Evolutionary conservation across 2,797 vertebrate genomes (phyloP).

Genomic region (Pangasius mekongensis): DNA sequence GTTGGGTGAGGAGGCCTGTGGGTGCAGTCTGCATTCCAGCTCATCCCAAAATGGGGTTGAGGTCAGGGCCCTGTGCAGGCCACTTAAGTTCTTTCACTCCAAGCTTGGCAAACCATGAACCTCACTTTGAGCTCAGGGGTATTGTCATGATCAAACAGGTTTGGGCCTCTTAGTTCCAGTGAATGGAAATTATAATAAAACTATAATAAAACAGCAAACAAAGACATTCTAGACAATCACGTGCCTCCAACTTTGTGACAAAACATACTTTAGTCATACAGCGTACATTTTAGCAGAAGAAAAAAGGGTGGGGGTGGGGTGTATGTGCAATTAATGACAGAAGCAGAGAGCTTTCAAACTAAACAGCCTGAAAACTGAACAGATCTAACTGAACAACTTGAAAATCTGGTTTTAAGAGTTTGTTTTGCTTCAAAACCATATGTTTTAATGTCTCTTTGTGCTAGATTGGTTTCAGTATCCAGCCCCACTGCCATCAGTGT

Average conservation of each 20-base stretch:
- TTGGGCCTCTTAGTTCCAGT: not conserved
- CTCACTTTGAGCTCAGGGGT: not conserved
- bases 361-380: not conserved
- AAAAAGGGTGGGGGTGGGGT: not conserved
- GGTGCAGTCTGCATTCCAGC: not conserved
- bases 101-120: not conserved
- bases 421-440: not conserved
- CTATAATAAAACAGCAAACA: not conserved
- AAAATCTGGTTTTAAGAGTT: not conserved
- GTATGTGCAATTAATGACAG: not conserved
- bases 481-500: not conserved
- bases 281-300: not conserved
- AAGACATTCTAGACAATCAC: not conserved
- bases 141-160: not conserved
- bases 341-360: not conserved
- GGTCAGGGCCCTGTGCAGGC: not conserved
- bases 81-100: not conserved
- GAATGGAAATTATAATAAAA: not conserved
- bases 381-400: not conserved
- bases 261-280: not conserved
- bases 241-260: not conserved
- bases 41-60: not conserved
- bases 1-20: not conserved
- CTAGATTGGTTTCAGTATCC: not conserved
- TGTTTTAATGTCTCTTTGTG: not conserved